Conservation (phyloP, 1,140 invertebrate species). For the Penaeus indicus region DNA sequence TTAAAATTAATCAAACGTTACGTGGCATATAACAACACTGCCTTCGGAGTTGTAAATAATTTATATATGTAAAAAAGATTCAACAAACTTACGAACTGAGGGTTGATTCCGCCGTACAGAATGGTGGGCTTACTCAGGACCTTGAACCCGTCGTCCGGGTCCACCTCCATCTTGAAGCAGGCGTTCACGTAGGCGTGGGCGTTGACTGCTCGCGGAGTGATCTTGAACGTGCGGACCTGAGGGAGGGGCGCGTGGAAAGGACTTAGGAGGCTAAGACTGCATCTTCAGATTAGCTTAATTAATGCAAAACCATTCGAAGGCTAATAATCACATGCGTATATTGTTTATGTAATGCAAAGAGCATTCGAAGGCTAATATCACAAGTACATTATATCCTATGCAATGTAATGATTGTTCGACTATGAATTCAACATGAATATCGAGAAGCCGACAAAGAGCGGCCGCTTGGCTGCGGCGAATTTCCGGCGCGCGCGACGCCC, state of each 20-base stretch:
- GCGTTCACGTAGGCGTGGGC: conserved; percentile 87
- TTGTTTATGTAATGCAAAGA: not conserved
- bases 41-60: too few species aligned
- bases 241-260: not conserved
- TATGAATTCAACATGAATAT: too few species aligned
- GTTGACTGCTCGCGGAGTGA: conserved; percentile 85
- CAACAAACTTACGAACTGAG: conserved; percentile 75
- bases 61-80: conserved; percentile 33
- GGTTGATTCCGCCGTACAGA: conserved; percentile 79
- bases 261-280: not conserved
- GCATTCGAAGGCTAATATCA: too few species aligned
- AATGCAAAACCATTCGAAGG: not conserved
- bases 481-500: too few species aligned
- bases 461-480: too few species aligned
- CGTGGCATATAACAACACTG: too few species aligned
- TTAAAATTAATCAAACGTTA: too few species aligned
- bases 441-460: too few species aligned
- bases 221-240: conserved; percentile 71
- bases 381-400: too few species aligned
- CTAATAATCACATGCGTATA: not conserved
- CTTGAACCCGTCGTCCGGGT: conserved; percentile 21
- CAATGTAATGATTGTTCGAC: too few species aligned
- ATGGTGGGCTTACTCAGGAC: conserved; percentile 73
- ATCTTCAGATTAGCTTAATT: too few species aligned
- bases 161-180: conserved; percentile 74